These are phyloP conservation scores for Parapsyche elsis DNA, from an alignment of 1,140 invertebrate genomes.

Conservation along the genomic window DNA sequence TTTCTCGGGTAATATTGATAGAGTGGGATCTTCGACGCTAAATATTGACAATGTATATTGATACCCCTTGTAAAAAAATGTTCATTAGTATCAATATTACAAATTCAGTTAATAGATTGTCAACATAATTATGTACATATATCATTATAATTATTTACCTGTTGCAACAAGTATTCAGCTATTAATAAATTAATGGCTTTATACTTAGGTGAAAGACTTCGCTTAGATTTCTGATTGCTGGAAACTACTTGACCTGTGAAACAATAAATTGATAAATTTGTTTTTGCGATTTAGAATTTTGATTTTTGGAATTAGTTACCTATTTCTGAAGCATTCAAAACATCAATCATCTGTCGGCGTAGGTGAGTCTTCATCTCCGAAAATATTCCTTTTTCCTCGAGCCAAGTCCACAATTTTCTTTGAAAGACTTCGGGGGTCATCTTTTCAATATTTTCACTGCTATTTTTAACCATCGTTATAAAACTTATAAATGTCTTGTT, in stretches of 20 bases:
- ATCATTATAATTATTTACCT: slow-evolving; percentile 54
- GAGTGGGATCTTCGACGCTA: slow-evolving; percentile 68
- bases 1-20: slow-evolving; percentile 57
- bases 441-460: slow-evolving; percentile 26
- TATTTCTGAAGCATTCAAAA: slow-evolving; percentile 63
- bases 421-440: slow-evolving; percentile 67
- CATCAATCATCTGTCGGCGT: slow-evolving; percentile 67
- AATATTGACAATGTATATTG: slow-evolving; percentile 70
- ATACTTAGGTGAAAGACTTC: slow-evolving; percentile 63
- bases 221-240: slow-evolving; percentile 44
- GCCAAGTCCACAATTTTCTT: slow-evolving; percentile 67
- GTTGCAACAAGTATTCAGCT: slow-evolving; percentile 67
- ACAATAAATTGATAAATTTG: slow-evolving; percentile 1
- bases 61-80: slow-evolving; percentile 65
- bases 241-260: slow-evolving; percentile 39
- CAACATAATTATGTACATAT: too few species aligned
- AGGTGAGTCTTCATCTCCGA: slow-evolving; percentile 67
- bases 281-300: not conserved
- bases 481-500: too few species aligned
- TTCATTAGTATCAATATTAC: too few species aligned
- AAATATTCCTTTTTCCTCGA: slow-evolving; percentile 69
- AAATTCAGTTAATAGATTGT: not conserved
- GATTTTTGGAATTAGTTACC: slow-evolving; percentile 47
- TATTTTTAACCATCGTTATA: too few species aligned
- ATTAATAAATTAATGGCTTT: slow-evolving; percentile 70